These are phyloP conservation scores for Pomacea maculata DNA, from an alignment of 1,140 invertebrate species.

Conservation along the genomic window DNA sequence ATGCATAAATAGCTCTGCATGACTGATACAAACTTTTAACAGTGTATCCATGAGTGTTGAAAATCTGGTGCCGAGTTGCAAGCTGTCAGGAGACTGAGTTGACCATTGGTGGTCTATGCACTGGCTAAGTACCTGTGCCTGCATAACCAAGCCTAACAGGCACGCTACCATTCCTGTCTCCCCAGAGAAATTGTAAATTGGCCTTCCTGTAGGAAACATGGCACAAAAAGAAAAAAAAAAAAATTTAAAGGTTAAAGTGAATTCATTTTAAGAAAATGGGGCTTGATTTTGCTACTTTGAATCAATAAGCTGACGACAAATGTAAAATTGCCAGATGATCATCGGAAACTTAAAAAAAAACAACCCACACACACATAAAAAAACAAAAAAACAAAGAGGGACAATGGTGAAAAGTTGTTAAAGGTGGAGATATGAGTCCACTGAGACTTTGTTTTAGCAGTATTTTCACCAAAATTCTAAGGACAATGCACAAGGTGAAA, in stretches of 20 bases:
- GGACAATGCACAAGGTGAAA: no score
- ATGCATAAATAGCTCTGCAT: no score
- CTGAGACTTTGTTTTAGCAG: no score
- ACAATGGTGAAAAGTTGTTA: no score
- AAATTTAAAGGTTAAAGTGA: background rate
- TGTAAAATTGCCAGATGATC: background rate
- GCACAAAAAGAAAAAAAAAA: background rate
- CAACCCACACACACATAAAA: background rate
- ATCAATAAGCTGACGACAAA: background rate
- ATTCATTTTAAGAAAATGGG: background rate
- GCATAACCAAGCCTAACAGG: background rate
- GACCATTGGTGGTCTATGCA: no score
- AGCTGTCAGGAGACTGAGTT: background rate
- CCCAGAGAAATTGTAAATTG: constrained; percentile 3
- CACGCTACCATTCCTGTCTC: background rate
- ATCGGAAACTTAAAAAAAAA: background rate
- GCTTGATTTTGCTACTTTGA: background rate
- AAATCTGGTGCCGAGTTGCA: background rate
- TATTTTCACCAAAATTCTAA: no score
- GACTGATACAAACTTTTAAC: background rate
- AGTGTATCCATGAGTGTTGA: background rate
- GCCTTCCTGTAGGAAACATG: background rate
- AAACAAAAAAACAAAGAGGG: background rate
- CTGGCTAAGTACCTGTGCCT: background rate
- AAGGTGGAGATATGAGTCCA: no score